Percentiles rank a stretch among this genome's conserved stretches.
Evolutionary conservation across 2,113 vertebrate species (phyloP).

Genomic region (Picathartes gymnocephalus): DNA sequence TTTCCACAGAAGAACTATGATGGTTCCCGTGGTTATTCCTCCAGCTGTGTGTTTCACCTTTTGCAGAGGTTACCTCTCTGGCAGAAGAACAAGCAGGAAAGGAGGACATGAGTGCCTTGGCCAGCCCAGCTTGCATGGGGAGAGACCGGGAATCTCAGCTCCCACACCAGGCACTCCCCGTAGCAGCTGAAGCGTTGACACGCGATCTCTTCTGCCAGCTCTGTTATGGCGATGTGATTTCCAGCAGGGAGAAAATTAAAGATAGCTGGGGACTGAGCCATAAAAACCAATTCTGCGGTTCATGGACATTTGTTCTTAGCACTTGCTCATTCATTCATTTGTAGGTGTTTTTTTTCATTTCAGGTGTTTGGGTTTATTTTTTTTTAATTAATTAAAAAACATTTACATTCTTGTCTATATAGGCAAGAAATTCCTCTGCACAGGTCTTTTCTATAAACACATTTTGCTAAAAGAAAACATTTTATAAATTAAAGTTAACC

Average conservation of each 20-base stretch:
- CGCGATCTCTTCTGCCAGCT: background rate
- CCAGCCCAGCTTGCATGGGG: background rate
- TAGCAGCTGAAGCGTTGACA: background rate
- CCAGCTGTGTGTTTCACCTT: background rate
- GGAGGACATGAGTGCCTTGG: background rate
- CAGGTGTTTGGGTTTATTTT: background rate
- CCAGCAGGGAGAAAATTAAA: constrained; percentile 18
- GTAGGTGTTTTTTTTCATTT: background rate
- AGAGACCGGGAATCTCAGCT: background rate
- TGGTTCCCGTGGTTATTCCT: background rate
- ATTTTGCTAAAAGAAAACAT: background rate
- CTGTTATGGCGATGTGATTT: background rate
- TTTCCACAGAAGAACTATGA: background rate
- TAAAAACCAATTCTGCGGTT: background rate
- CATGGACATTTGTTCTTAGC: background rate
- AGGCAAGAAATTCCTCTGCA: background rate
- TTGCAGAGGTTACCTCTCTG: background rate
- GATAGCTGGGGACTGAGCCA: background rate
- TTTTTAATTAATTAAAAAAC: background rate
- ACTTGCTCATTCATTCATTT: background rate
- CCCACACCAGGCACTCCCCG: background rate
- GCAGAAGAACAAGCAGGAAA: background rate
- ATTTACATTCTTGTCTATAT: background rate
- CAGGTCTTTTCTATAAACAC: background rate
- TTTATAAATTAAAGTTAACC: constrained; percentile 1